Percentiles rank a stretch among this genome's conserved stretches.
These are phyloP conservation scores for Latheticus oryzae DNA, from an alignment of 2,888 invertebrate species.

Conservation along the genomic window DNA sequence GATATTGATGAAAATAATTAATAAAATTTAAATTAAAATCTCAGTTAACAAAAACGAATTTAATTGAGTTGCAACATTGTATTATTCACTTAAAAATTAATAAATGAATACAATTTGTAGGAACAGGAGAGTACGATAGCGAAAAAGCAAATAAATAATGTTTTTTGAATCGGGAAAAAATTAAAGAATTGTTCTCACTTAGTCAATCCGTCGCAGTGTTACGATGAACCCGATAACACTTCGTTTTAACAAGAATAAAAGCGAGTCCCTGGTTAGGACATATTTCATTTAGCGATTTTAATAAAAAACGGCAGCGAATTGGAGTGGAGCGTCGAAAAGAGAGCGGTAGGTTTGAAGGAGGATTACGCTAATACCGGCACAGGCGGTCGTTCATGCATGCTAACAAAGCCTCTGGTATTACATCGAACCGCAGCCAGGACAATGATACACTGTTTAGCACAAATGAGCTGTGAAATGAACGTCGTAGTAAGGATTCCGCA, in stretches of 20 bases:
- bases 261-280: conserved; percentile 5
- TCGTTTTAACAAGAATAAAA: background rate
- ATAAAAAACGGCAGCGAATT: conserved; percentile 33
- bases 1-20: too few species aligned
- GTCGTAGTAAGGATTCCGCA: conserved; percentile 26
- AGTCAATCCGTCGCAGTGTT: too few species aligned
- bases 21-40: too few species aligned
- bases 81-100: too few species aligned
- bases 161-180: too few species aligned
- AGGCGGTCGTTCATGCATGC: conserved; percentile 37
- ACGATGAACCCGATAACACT: conserved; percentile 2
- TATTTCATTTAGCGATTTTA: conserved; percentile 41
- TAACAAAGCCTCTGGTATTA: conserved; percentile 38
- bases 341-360: conserved; percentile 33
- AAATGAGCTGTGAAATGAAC: conserved; percentile 41
- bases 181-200: too few species aligned
- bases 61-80: too few species aligned
- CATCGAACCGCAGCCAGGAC: conserved; percentile 28
- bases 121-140: too few species aligned
- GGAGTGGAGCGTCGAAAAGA: conserved; percentile 25
- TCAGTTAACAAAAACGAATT: too few species aligned
- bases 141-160: too few species aligned
- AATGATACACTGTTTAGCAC: conserved; percentile 39
- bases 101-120: too few species aligned
- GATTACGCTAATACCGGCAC: conserved; percentile 38